These are phyloP conservation scores for Apotomis capreana DNA, from an alignment of 2,888 invertebrate genomes.

Conservation along the genomic window DNA sequence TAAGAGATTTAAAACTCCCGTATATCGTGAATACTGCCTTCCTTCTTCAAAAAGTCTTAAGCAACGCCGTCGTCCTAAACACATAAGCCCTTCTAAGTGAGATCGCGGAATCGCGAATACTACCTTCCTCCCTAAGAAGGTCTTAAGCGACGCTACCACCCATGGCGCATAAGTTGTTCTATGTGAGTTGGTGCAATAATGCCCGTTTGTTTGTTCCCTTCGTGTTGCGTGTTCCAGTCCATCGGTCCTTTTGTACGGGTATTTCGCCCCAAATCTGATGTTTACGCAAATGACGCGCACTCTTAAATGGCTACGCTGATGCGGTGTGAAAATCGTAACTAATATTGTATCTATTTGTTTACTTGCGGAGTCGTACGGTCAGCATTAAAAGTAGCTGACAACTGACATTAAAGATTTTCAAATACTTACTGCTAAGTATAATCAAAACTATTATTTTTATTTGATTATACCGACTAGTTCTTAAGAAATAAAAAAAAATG, in stretches of 20 bases:
- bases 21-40: conserved; percentile 30
- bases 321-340: conserved; percentile 20
- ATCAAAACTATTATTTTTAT: too few species aligned
- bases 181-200: background rate
- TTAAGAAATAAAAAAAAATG: too few species aligned
- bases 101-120: too few species aligned
- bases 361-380: conserved; percentile 50
- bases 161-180: too few species aligned
- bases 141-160: too few species aligned
- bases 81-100: background rate
- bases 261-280: conserved; percentile 28
- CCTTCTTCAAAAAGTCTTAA: background rate
- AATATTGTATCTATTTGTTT: conserved; percentile 7
- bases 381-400: too few species aligned
- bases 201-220: conserved; percentile 34
- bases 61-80: background rate
- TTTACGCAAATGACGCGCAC: conserved; percentile 30
- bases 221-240: conserved; percentile 30
- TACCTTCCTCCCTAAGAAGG: too few species aligned
- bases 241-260: conserved; percentile 34
- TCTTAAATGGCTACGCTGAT: conserved; percentile 17
- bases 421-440: too few species aligned
- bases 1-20: conserved; percentile 43
- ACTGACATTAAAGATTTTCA: too few species aligned
- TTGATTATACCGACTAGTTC: too few species aligned